Conservation (phyloP, 2,888 invertebrate genomes). For the Rotaria sp. region DNA sequence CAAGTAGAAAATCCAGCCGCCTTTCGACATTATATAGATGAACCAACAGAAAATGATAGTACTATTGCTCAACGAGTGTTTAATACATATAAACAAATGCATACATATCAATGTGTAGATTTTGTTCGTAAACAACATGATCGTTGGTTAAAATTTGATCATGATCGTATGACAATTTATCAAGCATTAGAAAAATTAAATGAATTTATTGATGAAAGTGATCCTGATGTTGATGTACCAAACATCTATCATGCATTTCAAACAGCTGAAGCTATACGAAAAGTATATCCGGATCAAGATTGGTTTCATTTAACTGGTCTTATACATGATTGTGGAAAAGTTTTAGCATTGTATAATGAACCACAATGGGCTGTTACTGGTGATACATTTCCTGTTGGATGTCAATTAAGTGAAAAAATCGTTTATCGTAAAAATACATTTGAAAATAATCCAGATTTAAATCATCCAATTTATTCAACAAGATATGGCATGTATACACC, state of each 20-base stretch:
- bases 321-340: slow-evolving; percentile 86
- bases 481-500: slow-evolving; percentile 78
- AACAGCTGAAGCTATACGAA: slow-evolving; percentile 81
- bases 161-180: slow-evolving; percentile 72
- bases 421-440: slow-evolving; percentile 78
- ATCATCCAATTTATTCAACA: slow-evolving; percentile 57
- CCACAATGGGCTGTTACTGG: slow-evolving; percentile 84
- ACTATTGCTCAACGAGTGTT: slow-evolving; percentile 62
- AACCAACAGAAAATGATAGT: slow-evolving; percentile 13
- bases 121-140: slow-evolving; percentile 66
- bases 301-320: slow-evolving; percentile 92
- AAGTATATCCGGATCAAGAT: slow-evolving; percentile 73
- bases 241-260: slow-evolving; percentile 92
- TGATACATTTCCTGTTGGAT: slow-evolving; percentile 89
- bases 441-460: slow-evolving; percentile 69
- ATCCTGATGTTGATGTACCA: slow-evolving; percentile 83
- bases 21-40: background rate
- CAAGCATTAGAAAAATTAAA: slow-evolving; percentile 78
- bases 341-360: slow-evolving; percentile 52
- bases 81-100: slow-evolving; percentile 77
- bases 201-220: slow-evolving; percentile 81
- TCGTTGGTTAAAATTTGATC: slow-evolving; percentile 76
- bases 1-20: background rate
- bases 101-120: slow-evolving; percentile 77
- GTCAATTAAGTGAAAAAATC: slow-evolving; percentile 72